phyloP scores from a whole-genome alignment of 2,113 vertebrate species.

The Raja brachyura region DNA sequence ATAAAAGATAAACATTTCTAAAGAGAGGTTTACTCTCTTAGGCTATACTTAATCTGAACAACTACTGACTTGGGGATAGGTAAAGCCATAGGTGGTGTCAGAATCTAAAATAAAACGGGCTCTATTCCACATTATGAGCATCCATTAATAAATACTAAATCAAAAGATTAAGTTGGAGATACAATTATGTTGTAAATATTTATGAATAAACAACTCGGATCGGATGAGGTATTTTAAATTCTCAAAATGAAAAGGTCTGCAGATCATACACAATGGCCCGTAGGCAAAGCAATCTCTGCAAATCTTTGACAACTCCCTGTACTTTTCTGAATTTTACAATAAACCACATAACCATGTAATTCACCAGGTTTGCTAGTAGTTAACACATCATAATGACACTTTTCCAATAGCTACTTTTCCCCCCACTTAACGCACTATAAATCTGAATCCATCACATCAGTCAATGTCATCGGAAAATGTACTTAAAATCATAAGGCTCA shows the following conservation, averaged over 20 bases:
- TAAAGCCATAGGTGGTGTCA: neutral
- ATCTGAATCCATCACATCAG: slow-evolving; percentile 11
- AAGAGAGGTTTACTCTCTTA: neutral
- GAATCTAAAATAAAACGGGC: neutral
- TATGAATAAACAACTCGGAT: neutral
- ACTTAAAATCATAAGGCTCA: neutral
- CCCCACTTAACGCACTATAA: slow-evolving; percentile 9
- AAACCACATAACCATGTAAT: neutral
- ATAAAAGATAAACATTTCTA: neutral
- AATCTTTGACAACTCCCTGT: neutral
- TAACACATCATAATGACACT: slow-evolving; percentile 29
- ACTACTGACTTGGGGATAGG: neutral
- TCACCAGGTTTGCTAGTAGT: neutral
- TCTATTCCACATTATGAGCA: neutral
- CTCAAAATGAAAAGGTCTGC: neutral
- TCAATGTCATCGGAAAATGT: slow-evolving; percentile 20
- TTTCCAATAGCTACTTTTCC: slow-evolving; percentile 34
- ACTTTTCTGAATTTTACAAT: neutral
- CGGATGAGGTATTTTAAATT: neutral
- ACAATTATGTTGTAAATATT: neutral
- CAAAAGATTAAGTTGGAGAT: neutral
- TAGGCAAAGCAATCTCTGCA: neutral
- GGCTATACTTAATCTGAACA: neutral
- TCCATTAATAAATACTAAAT: neutral
- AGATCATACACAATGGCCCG: neutral